Conservation (phyloP, 2,113 vertebrate species). For the Pelodiscus sinensis region DNA sequence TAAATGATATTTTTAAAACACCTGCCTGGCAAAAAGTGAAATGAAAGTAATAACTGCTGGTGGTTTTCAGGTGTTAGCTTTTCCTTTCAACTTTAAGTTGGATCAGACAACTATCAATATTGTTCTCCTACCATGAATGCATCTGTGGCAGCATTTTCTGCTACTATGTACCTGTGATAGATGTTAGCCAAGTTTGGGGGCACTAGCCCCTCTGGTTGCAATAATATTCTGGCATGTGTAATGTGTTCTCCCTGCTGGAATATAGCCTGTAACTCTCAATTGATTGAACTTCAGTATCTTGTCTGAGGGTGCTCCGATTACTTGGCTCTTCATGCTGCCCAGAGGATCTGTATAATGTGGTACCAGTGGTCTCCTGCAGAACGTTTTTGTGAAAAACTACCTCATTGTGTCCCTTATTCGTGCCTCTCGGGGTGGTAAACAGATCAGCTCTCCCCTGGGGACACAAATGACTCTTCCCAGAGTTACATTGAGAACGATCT, state of each 20-base stretch:
- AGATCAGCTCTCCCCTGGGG: neutral
- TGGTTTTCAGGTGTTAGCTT: neutral
- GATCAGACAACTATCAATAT: accelerated
- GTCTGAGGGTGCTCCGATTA: neutral
- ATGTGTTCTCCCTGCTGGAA: neutral
- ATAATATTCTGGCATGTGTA: accelerated
- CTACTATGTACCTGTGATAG: accelerated
- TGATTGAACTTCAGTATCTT: neutral
- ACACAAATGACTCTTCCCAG: neutral
- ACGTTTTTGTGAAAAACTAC: neutral
- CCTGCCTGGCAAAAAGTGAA: accelerated
- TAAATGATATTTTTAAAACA: accelerated
- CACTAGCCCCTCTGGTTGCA: accelerated
- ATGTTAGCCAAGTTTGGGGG: neutral
- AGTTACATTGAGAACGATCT: neutral
- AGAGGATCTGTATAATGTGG: too few species aligned
- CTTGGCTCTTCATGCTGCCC: neutral
- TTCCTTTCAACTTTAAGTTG: neutral
- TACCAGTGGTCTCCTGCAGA: neutral
- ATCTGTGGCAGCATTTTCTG: accelerated
- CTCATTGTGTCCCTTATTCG: neutral
- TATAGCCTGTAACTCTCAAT: accelerated
- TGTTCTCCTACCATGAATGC: accelerated
- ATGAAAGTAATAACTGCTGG: neutral
- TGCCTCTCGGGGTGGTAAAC: neutral